Evolutionary conservation across 2,888 invertebrate species (phyloP).

Genomic region (Drosophila falleni): DNA sequence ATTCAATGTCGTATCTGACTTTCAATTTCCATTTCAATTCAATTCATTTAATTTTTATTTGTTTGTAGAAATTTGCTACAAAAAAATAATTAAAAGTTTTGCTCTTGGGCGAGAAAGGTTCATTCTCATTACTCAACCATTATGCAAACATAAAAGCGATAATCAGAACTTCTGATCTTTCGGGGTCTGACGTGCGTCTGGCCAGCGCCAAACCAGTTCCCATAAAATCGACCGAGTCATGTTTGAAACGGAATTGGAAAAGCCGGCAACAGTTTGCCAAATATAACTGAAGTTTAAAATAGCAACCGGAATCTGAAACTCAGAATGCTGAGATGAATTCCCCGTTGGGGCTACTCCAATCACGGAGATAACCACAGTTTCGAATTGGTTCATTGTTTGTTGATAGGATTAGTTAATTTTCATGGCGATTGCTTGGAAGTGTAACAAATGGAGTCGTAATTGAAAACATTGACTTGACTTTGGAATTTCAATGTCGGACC

Average conservation of each 20-base stretch:
- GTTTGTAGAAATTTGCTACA: slow-evolving; percentile 30
- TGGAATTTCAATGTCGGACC: slow-evolving; percentile 78
- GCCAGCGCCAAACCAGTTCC: slow-evolving; percentile 63
- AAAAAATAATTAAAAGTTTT: slow-evolving; percentile 28
- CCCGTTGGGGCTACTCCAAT: slow-evolving; percentile 26
- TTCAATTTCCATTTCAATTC: slow-evolving; percentile 37
- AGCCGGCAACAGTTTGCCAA: slow-evolving; percentile 50
- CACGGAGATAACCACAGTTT: slow-evolving; percentile 24
- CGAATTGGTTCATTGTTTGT: slow-evolving; percentile 47
- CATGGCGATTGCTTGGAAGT: slow-evolving; percentile 44
- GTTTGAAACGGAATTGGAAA: slow-evolving; percentile 49
- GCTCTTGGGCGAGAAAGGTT: slow-evolving; percentile 27
- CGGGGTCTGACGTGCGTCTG: slow-evolving; percentile 67
- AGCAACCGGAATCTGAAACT: slow-evolving; percentile 59
- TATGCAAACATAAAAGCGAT: slow-evolving; percentile 37
- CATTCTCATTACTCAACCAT: slow-evolving; percentile 45
- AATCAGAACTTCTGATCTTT: slow-evolving; percentile 54
- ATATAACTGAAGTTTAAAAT: slow-evolving; percentile 14
- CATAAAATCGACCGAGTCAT: slow-evolving; percentile 45
- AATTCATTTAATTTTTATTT: slow-evolving; percentile 25
- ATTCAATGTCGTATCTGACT: slow-evolving; percentile 45
- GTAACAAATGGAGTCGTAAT: slow-evolving; percentile 66
- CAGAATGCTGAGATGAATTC: slow-evolving; percentile 28
- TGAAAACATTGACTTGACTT: slow-evolving; percentile 60
- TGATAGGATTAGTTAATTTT: slow-evolving; percentile 68